phyloP scores from a whole-genome alignment of 2,797 vertebrate genomes.

The Malurus splendens region DNA sequence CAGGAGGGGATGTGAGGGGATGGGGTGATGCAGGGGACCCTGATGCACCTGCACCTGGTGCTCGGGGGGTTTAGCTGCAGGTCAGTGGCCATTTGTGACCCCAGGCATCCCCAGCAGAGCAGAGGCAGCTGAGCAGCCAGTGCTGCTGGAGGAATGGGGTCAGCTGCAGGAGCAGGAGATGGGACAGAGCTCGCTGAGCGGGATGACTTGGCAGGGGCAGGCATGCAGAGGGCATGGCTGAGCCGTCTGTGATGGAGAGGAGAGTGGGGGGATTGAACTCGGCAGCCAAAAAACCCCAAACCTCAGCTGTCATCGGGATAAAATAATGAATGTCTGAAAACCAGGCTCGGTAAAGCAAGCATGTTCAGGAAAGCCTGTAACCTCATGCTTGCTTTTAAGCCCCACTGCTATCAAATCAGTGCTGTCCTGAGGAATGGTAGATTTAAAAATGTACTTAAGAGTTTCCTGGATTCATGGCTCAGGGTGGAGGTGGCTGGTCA shows the following conservation, averaged over 20 bases:
- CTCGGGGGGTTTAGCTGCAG: rapidly evolving
- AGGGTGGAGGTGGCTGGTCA: neutral
- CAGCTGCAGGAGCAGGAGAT: neutral
- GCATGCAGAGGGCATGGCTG: rapidly evolving
- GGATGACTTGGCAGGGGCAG: neutral
- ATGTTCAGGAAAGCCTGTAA: conserved; percentile 16
- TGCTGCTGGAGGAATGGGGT: neutral
- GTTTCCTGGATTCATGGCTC: neutral
- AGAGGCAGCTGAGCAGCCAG: rapidly evolving
- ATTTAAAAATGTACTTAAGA: neutral
- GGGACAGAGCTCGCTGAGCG: rapidly evolving
- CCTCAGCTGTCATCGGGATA: conserved; percentile 36
- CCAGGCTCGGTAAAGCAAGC: neutral
- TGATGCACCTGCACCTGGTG: neutral
- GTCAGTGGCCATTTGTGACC: rapidly evolving
- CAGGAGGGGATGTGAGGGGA: neutral
- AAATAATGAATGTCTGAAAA: conserved; percentile 10
- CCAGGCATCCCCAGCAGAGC: rapidly evolving
- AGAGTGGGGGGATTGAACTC: neutral
- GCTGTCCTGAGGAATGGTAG: neutral
- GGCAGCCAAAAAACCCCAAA: conserved; percentile 19
- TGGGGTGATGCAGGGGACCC: rapidly evolving
- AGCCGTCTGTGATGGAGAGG: neutral
- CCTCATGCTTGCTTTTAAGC: conserved; percentile 18
- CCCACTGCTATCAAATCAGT: neutral